Percentiles rank a stretch among this genome's conserved stretches.
phyloP scores from a whole-genome alignment of 2,797 vertebrate species.

The Streptopelia turtur region DNA sequence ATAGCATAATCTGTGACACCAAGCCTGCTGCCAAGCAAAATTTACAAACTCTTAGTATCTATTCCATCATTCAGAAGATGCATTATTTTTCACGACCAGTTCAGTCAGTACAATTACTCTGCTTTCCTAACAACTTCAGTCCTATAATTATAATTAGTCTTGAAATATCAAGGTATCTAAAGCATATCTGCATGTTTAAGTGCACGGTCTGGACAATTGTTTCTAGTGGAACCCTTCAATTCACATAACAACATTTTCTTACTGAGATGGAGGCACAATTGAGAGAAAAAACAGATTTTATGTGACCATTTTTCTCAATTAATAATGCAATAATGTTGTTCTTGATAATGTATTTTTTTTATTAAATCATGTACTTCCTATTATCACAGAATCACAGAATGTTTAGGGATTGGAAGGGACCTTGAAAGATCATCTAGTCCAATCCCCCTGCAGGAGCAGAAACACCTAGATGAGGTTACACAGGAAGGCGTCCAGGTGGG shows the following conservation, averaged over 20 bases:
- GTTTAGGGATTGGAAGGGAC: no score
- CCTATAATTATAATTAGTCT: background rate
- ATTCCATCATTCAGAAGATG: background rate
- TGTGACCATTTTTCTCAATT: background rate
- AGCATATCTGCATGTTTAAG: background rate
- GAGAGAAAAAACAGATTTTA: background rate
- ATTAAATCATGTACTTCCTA: background rate
- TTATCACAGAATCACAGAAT: background rate
- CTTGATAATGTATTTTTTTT: background rate
- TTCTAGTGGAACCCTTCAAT: background rate
- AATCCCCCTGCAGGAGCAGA: no score
- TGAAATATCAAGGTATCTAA: background rate
- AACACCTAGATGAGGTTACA: no score
- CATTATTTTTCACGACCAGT: background rate
- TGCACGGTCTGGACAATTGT: background rate
- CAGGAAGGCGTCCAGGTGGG: no score
- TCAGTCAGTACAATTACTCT: background rate
- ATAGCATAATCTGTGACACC: background rate
- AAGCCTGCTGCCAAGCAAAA: background rate
- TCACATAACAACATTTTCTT: background rate
- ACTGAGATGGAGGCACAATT: background rate
- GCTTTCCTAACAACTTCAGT: background rate
- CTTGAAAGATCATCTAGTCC: no score
- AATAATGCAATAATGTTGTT: background rate
- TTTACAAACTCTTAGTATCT: background rate